phyloP scores from a whole-genome alignment of 2,888 invertebrate genomes.

The Drosophila meridionalis region DNA sequence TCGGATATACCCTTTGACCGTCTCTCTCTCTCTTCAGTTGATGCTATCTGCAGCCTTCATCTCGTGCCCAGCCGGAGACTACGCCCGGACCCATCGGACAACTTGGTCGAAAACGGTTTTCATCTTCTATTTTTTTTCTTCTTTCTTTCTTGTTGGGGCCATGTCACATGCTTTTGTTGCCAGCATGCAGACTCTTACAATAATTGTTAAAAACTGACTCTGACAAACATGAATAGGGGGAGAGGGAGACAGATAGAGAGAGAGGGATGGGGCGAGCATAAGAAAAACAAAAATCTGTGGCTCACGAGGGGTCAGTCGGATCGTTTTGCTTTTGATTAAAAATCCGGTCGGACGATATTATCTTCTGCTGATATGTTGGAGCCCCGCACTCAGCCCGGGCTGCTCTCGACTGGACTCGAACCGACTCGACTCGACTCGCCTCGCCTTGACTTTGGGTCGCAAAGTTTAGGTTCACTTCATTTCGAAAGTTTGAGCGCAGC shows the following conservation, averaged over 20 bases:
- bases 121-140: neutral
- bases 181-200: constrained; percentile 2
- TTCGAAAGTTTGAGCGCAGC: constrained; percentile 59
- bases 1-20: neutral
- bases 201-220: constrained; percentile 1
- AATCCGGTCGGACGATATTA: constrained; percentile 53
- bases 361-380: constrained; percentile 51
- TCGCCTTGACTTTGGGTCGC: constrained; percentile 34
- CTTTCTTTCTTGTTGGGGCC: neutral
- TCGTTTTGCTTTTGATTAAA: constrained; percentile 52
- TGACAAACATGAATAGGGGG: neutral
- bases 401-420: too few relatives aligned
- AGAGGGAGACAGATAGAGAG: neutral
- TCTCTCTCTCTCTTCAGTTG: neutral
- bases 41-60: neutral
- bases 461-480: constrained; percentile 58
- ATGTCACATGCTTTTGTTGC: constrained; percentile 4
- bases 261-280: neutral
- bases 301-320: constrained; percentile 17
- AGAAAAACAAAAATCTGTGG: constrained; percentile 21
- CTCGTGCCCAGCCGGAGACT: neutral
- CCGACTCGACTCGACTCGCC: neutral
- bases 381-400: neutral
- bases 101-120: neutral
- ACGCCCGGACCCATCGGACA: neutral